A percentile compares a stretch with the other conserved stretches of the same genome.
These are phyloP conservation scores for Hetaerina americana DNA, from an alignment of 1,140 invertebrate genomes.

Conservation along the genomic window DNA sequence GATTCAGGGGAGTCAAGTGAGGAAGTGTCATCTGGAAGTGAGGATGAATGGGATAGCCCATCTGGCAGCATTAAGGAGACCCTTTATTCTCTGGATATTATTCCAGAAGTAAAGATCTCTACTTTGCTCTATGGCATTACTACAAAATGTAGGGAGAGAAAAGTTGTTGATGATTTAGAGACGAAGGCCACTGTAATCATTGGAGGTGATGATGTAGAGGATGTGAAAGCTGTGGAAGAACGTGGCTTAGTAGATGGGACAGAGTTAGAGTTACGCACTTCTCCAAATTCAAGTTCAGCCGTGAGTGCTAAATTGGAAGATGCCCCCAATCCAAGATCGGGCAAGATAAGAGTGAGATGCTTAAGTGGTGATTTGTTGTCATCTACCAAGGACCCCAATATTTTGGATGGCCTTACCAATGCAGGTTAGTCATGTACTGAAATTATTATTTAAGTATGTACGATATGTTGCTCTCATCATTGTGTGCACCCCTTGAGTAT, in stretches of 20 bases:
- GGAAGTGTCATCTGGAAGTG: slow-evolving; percentile 28
- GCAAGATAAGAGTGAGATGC: slow-evolving; percentile 26
- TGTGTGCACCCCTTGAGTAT: too few relatives aligned
- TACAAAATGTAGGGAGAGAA: background rate
- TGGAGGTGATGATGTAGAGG: background rate
- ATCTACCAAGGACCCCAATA: background rate
- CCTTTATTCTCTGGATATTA: background rate
- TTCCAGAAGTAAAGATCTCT: background rate
- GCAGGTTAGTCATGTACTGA: background rate
- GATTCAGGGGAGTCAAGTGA: slow-evolving; percentile 18
- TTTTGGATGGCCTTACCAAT: background rate
- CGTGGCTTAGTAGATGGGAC: slow-evolving; percentile 1
- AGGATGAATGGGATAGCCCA: slow-evolving; percentile 24
- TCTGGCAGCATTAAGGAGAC: slow-evolving; percentile 18
- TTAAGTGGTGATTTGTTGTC: slow-evolving; percentile 30
- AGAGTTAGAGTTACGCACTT: slow-evolving; percentile 7
- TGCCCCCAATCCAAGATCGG: slow-evolving; percentile 7
- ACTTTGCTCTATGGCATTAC: background rate
- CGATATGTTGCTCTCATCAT: too few relatives aligned
- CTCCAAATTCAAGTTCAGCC: background rate
- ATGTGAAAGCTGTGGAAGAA: slow-evolving; percentile 3
- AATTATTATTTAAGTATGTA: too few relatives aligned
- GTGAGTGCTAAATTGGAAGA: background rate
- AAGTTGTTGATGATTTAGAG: background rate
- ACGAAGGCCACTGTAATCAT: background rate